phyloP scores from a whole-genome alignment of 1,140 invertebrate species.

The Rhyacophila brunnea region DNA sequence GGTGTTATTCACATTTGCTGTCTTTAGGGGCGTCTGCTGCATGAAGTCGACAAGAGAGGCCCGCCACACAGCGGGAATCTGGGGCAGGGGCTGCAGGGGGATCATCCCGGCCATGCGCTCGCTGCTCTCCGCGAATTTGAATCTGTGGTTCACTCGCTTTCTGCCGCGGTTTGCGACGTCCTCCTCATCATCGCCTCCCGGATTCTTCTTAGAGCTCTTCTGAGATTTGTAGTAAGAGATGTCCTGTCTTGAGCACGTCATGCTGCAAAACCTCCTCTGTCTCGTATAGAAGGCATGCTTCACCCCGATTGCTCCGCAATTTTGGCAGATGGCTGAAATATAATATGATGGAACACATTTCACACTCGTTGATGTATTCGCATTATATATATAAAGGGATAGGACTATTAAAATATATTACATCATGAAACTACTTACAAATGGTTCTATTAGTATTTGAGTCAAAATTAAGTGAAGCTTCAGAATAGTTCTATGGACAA shows the following conservation, averaged over 20 bases:
- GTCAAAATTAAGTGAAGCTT: too few relatives aligned
- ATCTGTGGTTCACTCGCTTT: conserved; percentile 47
- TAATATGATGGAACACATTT: too few relatives aligned
- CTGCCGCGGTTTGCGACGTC: conserved; percentile 18
- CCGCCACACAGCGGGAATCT: conserved; percentile 46
- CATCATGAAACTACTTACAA: too few relatives aligned
- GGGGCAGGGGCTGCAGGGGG: conserved; percentile 50
- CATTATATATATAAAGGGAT: too few relatives aligned
- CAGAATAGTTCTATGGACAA: too few relatives aligned
- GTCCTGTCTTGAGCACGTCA: conserved; percentile 66
- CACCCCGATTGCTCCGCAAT: conserved; percentile 85
- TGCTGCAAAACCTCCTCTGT: conserved; percentile 76
- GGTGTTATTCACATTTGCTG: conserved; percentile 62
- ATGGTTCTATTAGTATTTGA: too few relatives aligned
- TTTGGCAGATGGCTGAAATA: conserved; percentile 79
- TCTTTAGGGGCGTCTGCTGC: conserved; percentile 30
- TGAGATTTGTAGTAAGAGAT: conserved; percentile 12
- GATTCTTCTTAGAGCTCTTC: conserved; percentile 4
- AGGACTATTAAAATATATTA: too few relatives aligned
- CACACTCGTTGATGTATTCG: too few relatives aligned
- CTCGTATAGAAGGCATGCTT: conserved; percentile 89
- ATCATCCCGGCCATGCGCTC: conserved; percentile 52
- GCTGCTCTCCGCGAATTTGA: conserved; percentile 49
- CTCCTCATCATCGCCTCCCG: conserved; percentile 12
- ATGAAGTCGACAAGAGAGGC: conserved; percentile 20